A percentile compares a stretch with the other conserved stretches of the same genome.
Evolutionary conservation across 2,113 vertebrate genomes (phyloP).

Genomic region (Callocephalon fimbriatum): DNA sequence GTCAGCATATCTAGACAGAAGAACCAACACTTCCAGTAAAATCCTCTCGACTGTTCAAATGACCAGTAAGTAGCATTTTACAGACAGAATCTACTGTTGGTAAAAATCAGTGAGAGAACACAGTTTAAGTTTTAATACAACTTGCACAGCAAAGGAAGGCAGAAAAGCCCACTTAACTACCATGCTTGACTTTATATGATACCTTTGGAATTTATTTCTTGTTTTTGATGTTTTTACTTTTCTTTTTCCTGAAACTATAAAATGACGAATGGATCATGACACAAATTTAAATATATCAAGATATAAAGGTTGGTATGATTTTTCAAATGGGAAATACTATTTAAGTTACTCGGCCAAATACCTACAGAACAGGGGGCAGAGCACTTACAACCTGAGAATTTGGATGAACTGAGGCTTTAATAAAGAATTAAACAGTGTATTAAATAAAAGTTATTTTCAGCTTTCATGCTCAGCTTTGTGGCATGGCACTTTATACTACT

Average conservation of each 20-base stretch:
- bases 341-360: background rate
- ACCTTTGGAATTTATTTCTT: background rate
- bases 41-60: background rate
- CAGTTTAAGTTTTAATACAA: background rate
- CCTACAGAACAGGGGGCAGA: background rate
- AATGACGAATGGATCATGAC: accelerated
- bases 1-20: background rate
- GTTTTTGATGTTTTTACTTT: background rate
- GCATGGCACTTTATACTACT: background rate
- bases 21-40: background rate
- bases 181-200: background rate
- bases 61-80: background rate
- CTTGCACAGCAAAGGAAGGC: background rate
- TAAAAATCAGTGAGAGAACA: background rate
- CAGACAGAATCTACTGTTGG: background rate
- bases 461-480: background rate
- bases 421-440: background rate
- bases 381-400: background rate
- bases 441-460: background rate
- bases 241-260: background rate
- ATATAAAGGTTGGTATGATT: background rate
- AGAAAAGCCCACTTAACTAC: background rate
- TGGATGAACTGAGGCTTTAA: background rate
- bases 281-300: background rate
- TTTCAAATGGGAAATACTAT: background rate